Percentiles rank a stretch among this genome's conserved stretches.
phyloP scores from a whole-genome alignment of 2,113 vertebrate species.

The Lethenteron camtschaticum region DNA sequence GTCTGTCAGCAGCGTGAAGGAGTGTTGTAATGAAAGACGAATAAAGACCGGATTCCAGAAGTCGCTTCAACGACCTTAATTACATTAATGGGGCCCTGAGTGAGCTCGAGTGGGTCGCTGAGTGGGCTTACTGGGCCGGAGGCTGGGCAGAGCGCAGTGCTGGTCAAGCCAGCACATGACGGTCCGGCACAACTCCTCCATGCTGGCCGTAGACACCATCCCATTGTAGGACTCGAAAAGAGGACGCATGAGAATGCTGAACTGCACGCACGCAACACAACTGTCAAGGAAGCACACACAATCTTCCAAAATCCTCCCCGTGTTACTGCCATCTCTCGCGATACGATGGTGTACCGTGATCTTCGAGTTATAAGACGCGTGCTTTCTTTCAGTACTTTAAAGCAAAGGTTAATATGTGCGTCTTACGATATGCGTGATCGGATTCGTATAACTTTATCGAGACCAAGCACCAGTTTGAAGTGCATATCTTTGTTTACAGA shows the following conservation, averaged over 20 bases:
- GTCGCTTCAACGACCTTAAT: background rate
- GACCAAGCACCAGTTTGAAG: background rate
- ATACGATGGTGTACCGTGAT: no score
- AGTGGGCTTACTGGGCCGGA: slow-evolving; percentile 59
- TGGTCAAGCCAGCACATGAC: slow-evolving; percentile 59
- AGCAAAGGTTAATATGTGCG: background rate
- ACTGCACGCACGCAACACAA: slow-evolving; percentile 23
- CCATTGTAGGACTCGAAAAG: slow-evolving; percentile 79
- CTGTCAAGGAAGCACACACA: slow-evolving; percentile 26
- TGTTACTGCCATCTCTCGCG: background rate
- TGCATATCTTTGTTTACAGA: background rate
- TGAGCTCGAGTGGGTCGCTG: background rate
- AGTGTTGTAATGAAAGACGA: no score
- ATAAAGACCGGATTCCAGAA: background rate
- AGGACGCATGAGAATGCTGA: slow-evolving; percentile 79
- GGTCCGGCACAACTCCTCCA: slow-evolving; percentile 48
- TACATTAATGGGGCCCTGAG: background rate
- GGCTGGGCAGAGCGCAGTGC: slow-evolving; percentile 54
- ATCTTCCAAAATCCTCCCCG: background rate
- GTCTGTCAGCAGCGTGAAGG: no score
- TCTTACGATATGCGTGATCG: background rate
- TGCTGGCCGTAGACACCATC: slow-evolving; percentile 52
- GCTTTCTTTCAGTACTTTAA: background rate
- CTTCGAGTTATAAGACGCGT: no score
- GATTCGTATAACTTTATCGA: background rate